Base-by-base conservation (phyloP, 2,888 invertebrate species). In the Mimachlamys varia region DNA sequence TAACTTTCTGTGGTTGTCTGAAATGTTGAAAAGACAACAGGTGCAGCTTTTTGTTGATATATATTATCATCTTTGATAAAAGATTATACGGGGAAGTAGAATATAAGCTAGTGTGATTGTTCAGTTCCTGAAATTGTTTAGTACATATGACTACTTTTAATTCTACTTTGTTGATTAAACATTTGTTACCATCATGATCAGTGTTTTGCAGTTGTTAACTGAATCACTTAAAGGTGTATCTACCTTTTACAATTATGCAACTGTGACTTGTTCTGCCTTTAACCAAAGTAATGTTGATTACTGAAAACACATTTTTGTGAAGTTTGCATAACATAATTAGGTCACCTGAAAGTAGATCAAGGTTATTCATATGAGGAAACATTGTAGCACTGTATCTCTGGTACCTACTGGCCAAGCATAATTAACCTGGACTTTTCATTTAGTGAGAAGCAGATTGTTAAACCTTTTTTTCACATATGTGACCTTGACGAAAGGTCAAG, bases 151-250 rank as follows among this genome's bases (percentile, higher is more conserved):
- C 76, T 76, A 76, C 76, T 27, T 76, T 76, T 76, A 76, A 27
- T 33, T 76, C 76, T 76, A 76, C 76, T 76, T 27, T 76, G 76
- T 76, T 76, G 76, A 76, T 76, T 76, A 76, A 76, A 76, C 76
- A 76, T 76, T 76, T 76, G 76, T 76, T 76, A 76, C 4, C 33
- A 76, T 12, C 33, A 76, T 5, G 27, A 22, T 76, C 27, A 12
- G 53, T 19, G 13, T 53, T 53, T 53, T 7, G 53, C 13, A n/a
- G 17, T 62, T 62, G 62, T 62, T 62, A 7, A 53, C 1, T 53
- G 53, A 58, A 33, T 76, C 76, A 10, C 27, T 76, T 76, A 19
- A 76, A 10, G 76, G 76, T 33, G 12, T 22, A n/a, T n/a, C 27
- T 62, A 62, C 27, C n/a, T 53, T 13, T 17, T n/a, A n/a, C 53